Percentiles rank a stretch among this genome's conserved stretches.
Conservation (phyloP, 2,113 vertebrate species). For the Meleagris gallopavo region DNA sequence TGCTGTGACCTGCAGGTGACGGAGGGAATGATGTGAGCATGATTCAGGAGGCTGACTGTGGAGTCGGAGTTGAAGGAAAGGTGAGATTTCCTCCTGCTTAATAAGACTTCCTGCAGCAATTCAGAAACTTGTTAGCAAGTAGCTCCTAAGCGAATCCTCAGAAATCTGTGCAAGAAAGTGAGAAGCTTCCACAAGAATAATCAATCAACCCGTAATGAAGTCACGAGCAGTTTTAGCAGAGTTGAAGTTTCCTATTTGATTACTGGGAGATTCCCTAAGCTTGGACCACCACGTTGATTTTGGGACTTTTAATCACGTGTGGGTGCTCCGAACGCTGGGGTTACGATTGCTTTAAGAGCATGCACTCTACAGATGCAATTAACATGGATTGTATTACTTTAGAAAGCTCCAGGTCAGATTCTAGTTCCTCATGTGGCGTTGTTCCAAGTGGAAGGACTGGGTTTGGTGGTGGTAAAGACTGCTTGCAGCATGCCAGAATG, state of each 20-base stretch:
- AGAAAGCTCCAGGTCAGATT: not conserved
- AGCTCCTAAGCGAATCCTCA: not conserved
- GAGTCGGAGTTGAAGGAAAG: constrained; percentile 98
- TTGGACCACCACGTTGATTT: not conserved
- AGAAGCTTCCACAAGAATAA: not conserved
- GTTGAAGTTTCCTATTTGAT: not conserved
- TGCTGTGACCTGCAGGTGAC: constrained; percentile 83
- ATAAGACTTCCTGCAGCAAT: not conserved
- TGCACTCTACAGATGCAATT: not conserved
- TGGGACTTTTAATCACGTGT: not conserved
- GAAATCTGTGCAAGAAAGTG: not conserved
- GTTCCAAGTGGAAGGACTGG: not conserved
- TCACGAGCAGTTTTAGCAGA: not conserved
- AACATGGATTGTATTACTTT: not conserved
- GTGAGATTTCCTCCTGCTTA: constrained; percentile 79
- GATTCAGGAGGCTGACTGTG: constrained; percentile 99
- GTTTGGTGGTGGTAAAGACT: not conserved
- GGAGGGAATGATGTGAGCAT: constrained; percentile 99
- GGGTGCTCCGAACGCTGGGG: not conserved
- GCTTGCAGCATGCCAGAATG: constrained; percentile 9
- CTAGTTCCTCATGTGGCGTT: not conserved
- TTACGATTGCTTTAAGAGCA: not conserved
- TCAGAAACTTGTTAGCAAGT: not conserved
- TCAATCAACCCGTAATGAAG: not conserved
- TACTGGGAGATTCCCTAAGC: not conserved